Evolutionary conservation across 2,888 invertebrate species (phyloP).

Genomic region (Marronus borbonicus): DNA sequence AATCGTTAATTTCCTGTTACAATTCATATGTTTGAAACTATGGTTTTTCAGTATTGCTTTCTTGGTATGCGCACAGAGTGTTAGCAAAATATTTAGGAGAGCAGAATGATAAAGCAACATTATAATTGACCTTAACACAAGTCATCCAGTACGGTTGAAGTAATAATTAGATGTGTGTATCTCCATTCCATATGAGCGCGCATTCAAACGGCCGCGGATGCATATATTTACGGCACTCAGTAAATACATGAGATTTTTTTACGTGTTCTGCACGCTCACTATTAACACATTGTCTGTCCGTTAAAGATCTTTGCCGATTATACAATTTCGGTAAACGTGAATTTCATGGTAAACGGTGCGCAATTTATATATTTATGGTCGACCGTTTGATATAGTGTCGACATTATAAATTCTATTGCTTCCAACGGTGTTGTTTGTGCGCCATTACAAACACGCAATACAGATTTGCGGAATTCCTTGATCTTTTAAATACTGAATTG

Average conservation of each 20-base stretch:
- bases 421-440: conserved; percentile 28
- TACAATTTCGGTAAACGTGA: conserved; percentile 33
- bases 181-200: not conserved
- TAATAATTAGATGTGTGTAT: conserved; percentile 31
- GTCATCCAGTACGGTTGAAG: not conserved
- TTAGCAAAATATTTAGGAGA: conserved; percentile 33
- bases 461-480: conserved; percentile 31
- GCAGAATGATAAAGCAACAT: conserved; percentile 11
- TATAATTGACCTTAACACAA: conserved; percentile 24
- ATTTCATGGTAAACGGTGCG: conserved; percentile 19
- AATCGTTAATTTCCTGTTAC: conserved; percentile 3
- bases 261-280: conserved; percentile 2
- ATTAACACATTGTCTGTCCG: conserved; percentile 24
- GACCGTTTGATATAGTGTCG: conserved; percentile 12
- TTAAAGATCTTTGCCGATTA: conserved; percentile 35
- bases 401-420: conserved; percentile 32
- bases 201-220: not conserved
- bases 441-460: conserved; percentile 16
- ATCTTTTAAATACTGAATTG: conserved; percentile 36
- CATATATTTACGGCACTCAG: not conserved
- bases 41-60: not conserved
- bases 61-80: not conserved
- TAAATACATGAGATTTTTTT: conserved; percentile 15
- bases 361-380: conserved; percentile 40
- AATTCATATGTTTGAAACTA: conserved; percentile 1